These are phyloP conservation scores for Caenorhabditis briggsae DNA, from an alignment of 1,140 invertebrate species.

Conservation along the genomic window DNA sequence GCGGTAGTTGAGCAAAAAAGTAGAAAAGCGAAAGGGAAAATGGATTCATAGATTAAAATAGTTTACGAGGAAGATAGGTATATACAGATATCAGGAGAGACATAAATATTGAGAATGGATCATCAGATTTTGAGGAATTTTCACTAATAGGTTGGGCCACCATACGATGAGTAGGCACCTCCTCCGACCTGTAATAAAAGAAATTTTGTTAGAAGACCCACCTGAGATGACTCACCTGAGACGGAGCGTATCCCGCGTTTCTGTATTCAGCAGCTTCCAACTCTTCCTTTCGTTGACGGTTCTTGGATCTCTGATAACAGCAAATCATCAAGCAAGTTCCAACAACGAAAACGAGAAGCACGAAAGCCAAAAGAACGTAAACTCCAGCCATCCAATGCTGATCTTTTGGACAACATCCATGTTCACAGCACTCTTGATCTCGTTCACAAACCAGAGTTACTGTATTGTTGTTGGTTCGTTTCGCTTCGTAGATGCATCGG, in stretches of 20 bases:
- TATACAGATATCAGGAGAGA: not conserved
- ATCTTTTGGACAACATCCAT: slow-evolving; percentile 77
- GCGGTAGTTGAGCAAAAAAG: slow-evolving; percentile 27
- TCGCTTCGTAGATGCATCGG: slow-evolving; percentile 74
- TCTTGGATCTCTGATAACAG: slow-evolving; percentile 76
- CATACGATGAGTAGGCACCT: slow-evolving; percentile 39
- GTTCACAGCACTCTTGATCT: slow-evolving; percentile 71
- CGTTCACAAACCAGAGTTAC: slow-evolving; percentile 77
- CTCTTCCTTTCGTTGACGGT: slow-evolving; percentile 72
- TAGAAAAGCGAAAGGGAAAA: not conserved
- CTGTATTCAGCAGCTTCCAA: slow-evolving; percentile 65
- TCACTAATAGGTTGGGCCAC: slow-evolving; percentile 16
- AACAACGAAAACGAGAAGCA: slow-evolving; percentile 73
- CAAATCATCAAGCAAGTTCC: slow-evolving; percentile 72
- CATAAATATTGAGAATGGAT: slow-evolving; percentile 50
- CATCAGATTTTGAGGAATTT: slow-evolving; percentile 2
- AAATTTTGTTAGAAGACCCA: no score
- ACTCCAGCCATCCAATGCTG: slow-evolving; percentile 78
- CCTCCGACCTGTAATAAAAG: slow-evolving; percentile 7
- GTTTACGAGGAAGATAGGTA: not conserved
- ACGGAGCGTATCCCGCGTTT: slow-evolving; percentile 56
- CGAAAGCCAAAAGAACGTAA: slow-evolving; percentile 74
- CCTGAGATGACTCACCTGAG: no score
- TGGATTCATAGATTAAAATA: slow-evolving; percentile 35
- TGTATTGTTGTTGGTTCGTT: slow-evolving; percentile 71